phyloP scores from a whole-genome alignment of 1,140 invertebrate genomes.

The Micrasema minimum region DNA sequence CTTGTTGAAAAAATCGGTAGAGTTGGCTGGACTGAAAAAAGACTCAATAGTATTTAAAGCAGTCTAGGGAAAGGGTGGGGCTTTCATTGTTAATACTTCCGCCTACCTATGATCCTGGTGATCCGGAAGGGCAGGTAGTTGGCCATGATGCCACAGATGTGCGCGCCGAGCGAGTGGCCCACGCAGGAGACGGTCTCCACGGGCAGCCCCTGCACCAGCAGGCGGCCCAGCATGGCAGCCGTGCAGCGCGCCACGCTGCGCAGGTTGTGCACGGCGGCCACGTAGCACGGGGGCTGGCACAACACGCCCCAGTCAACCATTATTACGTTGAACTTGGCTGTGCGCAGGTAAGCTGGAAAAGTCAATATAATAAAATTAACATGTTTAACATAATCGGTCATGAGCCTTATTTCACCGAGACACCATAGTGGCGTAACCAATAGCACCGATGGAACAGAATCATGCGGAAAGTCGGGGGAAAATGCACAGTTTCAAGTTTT shows the following conservation, averaged over 20 bases:
- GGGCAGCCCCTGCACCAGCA: conserved; percentile 71
- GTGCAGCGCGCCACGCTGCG: conserved; percentile 74
- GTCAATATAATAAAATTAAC: neutral
- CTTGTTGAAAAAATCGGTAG: no score
- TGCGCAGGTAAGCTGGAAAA: conserved; percentile 71
- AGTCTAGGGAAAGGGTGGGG: no score
- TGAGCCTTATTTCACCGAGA: no score
- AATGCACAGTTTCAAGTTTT: no score
- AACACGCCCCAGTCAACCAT: conserved; percentile 79
- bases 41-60: no score
- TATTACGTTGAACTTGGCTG: conserved; percentile 80
- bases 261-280: conserved; percentile 76
- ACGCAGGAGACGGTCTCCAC: conserved; percentile 75
- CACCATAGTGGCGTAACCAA: no score
- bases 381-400: no score
- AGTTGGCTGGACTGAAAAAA: no score
- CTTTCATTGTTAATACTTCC: neutral
- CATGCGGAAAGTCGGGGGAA: no score
- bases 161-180: conserved; percentile 79
- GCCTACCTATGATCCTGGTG: conserved; percentile 71
- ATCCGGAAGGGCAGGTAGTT: conserved; percentile 73
- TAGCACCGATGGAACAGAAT: no score
- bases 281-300: conserved; percentile 77
- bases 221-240: conserved; percentile 69
- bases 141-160: conserved; percentile 78